Evolutionary conservation across 92 coral and sea anemone species (phyloP).

Genomic region (Paragorgia papillata): DNA sequence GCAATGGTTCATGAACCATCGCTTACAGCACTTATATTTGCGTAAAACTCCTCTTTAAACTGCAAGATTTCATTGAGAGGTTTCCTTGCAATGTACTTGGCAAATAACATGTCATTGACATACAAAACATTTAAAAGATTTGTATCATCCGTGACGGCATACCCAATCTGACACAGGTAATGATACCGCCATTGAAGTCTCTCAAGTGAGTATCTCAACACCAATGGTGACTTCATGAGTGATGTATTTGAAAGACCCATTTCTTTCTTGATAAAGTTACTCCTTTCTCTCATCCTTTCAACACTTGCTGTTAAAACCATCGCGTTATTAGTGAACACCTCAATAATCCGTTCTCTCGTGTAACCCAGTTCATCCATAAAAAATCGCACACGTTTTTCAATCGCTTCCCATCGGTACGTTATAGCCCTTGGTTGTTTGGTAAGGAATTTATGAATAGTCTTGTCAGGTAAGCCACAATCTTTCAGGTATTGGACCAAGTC

Average conservation of each 20-base stretch:
- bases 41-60: slow-evolving; percentile 31
- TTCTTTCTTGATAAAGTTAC: slow-evolving; percentile 26
- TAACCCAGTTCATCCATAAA: slow-evolving; percentile 35
- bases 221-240: slow-evolving; percentile 26
- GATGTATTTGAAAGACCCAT: slow-evolving; percentile 28
- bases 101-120: slow-evolving; percentile 16
- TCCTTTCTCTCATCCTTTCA: slow-evolving; percentile 17
- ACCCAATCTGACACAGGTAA: slow-evolving; percentile 19
- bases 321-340: slow-evolving; percentile 32
- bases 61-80: slow-evolving; percentile 22
- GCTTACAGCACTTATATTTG: background rate
- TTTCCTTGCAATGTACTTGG: slow-evolving; percentile 22
- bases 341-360: slow-evolving; percentile 41
- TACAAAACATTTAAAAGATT: slow-evolving; percentile 13
- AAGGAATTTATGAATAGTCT: slow-evolving; percentile 31
- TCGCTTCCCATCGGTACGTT: slow-evolving; percentile 33
- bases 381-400: slow-evolving; percentile 30
- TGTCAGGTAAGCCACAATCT: slow-evolving; percentile 27
- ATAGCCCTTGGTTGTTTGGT: slow-evolving; percentile 39
- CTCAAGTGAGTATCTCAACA: slow-evolving; percentile 25
- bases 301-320: slow-evolving; percentile 27
- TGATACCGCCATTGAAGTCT: slow-evolving; percentile 27
- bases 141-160: slow-evolving; percentile 18
- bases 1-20: no score
- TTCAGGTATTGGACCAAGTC: slow-evolving; percentile 20